A percentile compares a stretch with the other conserved stretches of the same genome.
phyloP scores from a whole-genome alignment of 2,888 invertebrate species.

The Platerodrilus igneus region DNA sequence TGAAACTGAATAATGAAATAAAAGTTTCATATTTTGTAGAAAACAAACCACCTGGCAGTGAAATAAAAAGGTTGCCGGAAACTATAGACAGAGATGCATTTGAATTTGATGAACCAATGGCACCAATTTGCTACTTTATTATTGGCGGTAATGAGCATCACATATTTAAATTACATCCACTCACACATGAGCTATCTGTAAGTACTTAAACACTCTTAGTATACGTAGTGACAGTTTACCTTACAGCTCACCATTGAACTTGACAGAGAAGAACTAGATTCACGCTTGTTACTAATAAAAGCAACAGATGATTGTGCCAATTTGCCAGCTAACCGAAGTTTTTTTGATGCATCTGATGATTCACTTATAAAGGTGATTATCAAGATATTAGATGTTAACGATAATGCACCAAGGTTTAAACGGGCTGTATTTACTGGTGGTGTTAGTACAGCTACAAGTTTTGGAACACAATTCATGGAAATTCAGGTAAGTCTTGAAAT shows the following conservation, averaged over 20 bases:
- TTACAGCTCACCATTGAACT: constrained; percentile 56
- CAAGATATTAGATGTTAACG: constrained; percentile 80
- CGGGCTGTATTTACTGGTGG: constrained; percentile 87
- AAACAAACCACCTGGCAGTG: constrained; percentile 59
- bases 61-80: constrained; percentile 66
- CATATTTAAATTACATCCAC: constrained; percentile 66
- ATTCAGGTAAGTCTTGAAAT: constrained; percentile 57
- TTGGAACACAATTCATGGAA: constrained; percentile 82
- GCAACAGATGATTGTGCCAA: constrained; percentile 79
- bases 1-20: no score
- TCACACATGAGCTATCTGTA: constrained; percentile 66
- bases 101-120: constrained; percentile 70
- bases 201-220: constrained; percentile 26
- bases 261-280: constrained; percentile 68
- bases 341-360: constrained; percentile 57
- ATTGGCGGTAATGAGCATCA: constrained; percentile 76
- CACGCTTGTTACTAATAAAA: constrained; percentile 67
- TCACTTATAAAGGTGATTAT: constrained; percentile 67
- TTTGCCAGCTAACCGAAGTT: constrained; percentile 54
- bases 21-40: no score
- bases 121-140: constrained; percentile 89
- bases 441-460: constrained; percentile 88
- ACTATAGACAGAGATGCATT: constrained; percentile 83
- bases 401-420: constrained; percentile 81
- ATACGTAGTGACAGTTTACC: background rate